A percentile compares a stretch with the other conserved stretches of the same genome.
phyloP scores from a whole-genome alignment of 2,888 invertebrate species.

The Platerodrilus igneus region DNA sequence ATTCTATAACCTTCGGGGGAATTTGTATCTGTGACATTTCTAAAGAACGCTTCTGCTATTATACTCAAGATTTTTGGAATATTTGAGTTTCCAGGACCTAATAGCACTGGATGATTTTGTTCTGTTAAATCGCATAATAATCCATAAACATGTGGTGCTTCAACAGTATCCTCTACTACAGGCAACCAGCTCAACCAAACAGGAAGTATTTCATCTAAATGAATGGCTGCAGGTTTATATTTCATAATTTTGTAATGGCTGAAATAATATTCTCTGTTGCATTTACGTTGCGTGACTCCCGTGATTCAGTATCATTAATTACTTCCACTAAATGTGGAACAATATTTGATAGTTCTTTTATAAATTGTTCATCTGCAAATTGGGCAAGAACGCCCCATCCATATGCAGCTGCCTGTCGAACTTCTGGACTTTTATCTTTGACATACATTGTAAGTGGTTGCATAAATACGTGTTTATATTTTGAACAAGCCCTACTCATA shows the following conservation, averaged over 20 bases:
- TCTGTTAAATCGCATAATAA: constrained; percentile 94
- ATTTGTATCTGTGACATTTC: constrained; percentile 73
- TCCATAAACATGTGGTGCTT: constrained; percentile 92
- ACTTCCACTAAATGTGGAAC: constrained; percentile 79
- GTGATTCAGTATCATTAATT: constrained; percentile 75
- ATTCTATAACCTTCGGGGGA: constrained; percentile 74
- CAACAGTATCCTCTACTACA: constrained; percentile 92
- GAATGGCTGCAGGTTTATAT: constrained; percentile 77
- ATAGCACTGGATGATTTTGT: constrained; percentile 68
- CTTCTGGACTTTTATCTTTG: constrained; percentile 79
- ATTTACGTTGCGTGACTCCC: constrained; percentile 76
- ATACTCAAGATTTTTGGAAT: constrained; percentile 82
- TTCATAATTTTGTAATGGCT: constrained; percentile 96
- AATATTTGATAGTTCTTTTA: constrained; percentile 74
- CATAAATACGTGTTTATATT: constrained; percentile 87
- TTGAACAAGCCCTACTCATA: constrained; percentile 80
- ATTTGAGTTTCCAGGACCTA: constrained; percentile 80
- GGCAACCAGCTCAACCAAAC: constrained; percentile 94
- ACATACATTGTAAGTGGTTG: constrained; percentile 77
- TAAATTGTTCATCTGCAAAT: constrained; percentile 71
- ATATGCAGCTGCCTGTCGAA: constrained; percentile 92
- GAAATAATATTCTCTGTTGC: constrained; percentile 98
- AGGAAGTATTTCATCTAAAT: constrained; percentile 82
- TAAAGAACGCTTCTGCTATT: constrained; percentile 84
- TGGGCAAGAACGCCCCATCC: constrained; percentile 92